Evolutionary conservation across 2,797 vertebrate genomes (phyloP), one percentile per base, ranked within the genome.

Genomic region (Falco rusticolus): DNA sequence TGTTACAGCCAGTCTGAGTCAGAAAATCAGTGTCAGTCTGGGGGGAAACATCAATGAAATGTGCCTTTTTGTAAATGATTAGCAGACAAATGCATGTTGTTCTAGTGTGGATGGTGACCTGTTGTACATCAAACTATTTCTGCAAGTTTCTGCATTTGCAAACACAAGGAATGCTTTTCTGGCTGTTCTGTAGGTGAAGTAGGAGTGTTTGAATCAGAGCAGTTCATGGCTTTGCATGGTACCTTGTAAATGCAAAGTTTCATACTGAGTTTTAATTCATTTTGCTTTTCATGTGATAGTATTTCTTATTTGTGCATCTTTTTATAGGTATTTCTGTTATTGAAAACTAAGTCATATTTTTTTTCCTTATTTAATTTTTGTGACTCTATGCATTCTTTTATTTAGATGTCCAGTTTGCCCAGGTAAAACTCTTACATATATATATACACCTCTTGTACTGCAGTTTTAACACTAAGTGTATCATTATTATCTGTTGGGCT

Each of bases 121-220:
- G 0, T 33, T 2, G 0, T 71, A 61, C 68, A 16, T 5, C 39
- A 41, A 84, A 15, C 57, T 47, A 2, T 47, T 76, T 34, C 19
- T 77, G 53, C 59, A 76, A 41, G 19, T 45, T 76, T 60, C 47
- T 82, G 50, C 51, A 71, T 81, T 71, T 77, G 48, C 53, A 48
- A 26, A 37, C 2, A 0, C 1, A 1, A 68, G 26, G 33, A 61
- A 16, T 0, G 0, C 6, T 59, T 87, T 57, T 54, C 29, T 79
- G 65, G 7, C 33, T 60, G 16, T 34, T 89, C 31, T 47, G 25
- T 53, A 33, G 2, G 1, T 85, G 78, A n/a, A 15, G 11, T 14
- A 26, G 50, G 19, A 72, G n/a, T 7, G 1, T 60, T 64, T 57
- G 29, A 56, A 54, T 83, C 75, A n/a, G 25, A 77, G 39, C 4